A percentile compares a stretch with the other conserved stretches of the same genome.
Evolutionary conservation across 2,888 invertebrate species (phyloP).

Genomic region (Asteroscopus sphinx): DNA sequence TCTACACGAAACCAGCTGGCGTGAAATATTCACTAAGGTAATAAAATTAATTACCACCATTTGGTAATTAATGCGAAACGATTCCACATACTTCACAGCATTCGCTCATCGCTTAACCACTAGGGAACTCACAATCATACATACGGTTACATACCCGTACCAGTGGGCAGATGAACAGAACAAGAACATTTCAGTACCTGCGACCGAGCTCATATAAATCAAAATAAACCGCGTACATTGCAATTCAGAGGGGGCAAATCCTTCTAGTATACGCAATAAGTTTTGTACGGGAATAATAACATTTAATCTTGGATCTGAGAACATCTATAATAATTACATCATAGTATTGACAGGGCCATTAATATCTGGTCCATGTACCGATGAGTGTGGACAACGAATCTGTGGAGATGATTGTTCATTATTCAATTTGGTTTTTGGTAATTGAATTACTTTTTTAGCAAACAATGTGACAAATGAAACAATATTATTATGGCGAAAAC

Average conservation of each 20-base stretch:
- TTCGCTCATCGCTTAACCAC: slow-evolving; percentile 50
- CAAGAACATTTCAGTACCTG: slow-evolving; percentile 72
- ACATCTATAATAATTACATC: slow-evolving; percentile 88
- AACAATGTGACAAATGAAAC: too few species aligned
- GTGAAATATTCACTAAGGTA: slow-evolving; percentile 20
- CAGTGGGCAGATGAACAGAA: slow-evolving; percentile 68
- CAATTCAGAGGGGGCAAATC: slow-evolving; percentile 77
- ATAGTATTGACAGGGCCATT: slow-evolving; percentile 83
- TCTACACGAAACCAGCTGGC: slow-evolving; percentile 8
- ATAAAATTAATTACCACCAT: slow-evolving; percentile 28
- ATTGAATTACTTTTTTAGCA: slow-evolving; percentile 17
- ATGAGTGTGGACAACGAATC: slow-evolving; percentile 29
- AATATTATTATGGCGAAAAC: too few species aligned
- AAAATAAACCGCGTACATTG: slow-evolving; percentile 66
- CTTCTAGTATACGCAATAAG: slow-evolving; percentile 73
- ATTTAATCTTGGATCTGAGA: slow-evolving; percentile 79
- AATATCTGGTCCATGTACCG: slow-evolving; percentile 73
- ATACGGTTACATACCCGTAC: slow-evolving; percentile 58
- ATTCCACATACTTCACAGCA: slow-evolving; percentile 24
- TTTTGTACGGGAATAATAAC: slow-evolving; percentile 73
- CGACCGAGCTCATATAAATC: slow-evolving; percentile 51
- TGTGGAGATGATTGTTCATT: slow-evolving; percentile 29
- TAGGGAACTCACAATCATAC: slow-evolving; percentile 30
- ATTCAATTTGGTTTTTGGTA: slow-evolving; percentile 18
- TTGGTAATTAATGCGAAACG: slow-evolving; percentile 28